These are phyloP conservation scores for Macrobrachium nipponense DNA, from an alignment of 1,140 invertebrate species.

Conservation along the genomic window DNA sequence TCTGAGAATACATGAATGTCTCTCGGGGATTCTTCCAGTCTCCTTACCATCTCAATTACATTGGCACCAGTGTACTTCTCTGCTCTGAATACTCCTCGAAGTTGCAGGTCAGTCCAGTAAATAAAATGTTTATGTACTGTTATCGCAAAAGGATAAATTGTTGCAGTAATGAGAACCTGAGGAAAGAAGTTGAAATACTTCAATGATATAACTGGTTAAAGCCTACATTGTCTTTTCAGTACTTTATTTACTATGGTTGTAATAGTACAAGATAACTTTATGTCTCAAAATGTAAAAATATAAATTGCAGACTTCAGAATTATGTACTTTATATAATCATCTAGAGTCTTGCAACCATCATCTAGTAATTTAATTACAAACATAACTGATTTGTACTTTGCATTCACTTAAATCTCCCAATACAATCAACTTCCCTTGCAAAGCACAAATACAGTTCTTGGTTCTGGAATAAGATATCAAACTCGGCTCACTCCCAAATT, in stretches of 20 bases:
- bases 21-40: constrained; percentile 88
- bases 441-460: no score
- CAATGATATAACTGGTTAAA: not conserved
- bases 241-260: no score
- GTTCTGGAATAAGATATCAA: no score
- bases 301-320: no score
- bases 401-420: constrained; percentile 66
- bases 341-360: no score
- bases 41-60: constrained; percentile 93
- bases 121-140: constrained; percentile 92
- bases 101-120: constrained; percentile 97
- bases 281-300: no score
- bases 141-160: constrained; percentile 96
- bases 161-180: constrained; percentile 85
- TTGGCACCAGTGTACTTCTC: constrained; percentile 97
- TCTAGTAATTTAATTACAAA: no score
- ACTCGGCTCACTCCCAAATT: no score
- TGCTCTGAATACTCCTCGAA: constrained; percentile 93
- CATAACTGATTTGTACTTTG: not conserved
- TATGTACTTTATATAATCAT: no score
- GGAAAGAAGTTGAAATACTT: constrained; percentile 65
- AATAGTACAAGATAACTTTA: no score
- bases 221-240: no score
- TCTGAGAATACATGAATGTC: constrained; percentile 91
- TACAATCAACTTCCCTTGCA: not conserved